A percentile compares a stretch with the other conserved stretches of the same genome.
These are phyloP conservation scores for Drosophila persimilis DNA, from an alignment of 1,140 invertebrate genomes.

Conservation along the genomic window DNA sequence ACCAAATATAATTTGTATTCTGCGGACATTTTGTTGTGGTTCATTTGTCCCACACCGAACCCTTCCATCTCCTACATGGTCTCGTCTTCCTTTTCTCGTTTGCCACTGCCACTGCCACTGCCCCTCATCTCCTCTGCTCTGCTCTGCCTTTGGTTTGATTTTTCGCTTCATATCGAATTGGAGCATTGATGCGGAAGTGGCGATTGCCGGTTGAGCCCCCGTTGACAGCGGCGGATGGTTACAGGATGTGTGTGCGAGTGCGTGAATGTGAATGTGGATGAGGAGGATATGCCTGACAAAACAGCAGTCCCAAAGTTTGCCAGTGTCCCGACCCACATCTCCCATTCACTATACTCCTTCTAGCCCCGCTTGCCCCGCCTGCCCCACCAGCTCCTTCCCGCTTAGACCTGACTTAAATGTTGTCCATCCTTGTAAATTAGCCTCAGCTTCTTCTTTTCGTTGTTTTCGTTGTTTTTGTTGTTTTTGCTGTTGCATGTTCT, in stretches of 20 bases:
- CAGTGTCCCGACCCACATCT: not conserved
- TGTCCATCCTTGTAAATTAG: slow-evolving; percentile 78
- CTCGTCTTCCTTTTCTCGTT: slow-evolving; percentile 2
- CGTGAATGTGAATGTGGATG: slow-evolving; percentile 33
- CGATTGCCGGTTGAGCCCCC: slow-evolving; percentile 60
- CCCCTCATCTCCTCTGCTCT: not conserved
- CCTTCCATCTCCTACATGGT: not conserved
- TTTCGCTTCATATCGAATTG: slow-evolving; percentile 54
- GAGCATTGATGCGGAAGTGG: slow-evolving; percentile 77
- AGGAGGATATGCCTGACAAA: slow-evolving; percentile 22
- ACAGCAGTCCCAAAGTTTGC: slow-evolving; percentile 42
- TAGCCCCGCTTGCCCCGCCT: not conserved
- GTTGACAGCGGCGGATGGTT: slow-evolving; percentile 9
- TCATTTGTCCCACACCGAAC: not conserved
- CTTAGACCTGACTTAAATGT: slow-evolving; percentile 62
- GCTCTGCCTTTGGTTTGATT: slow-evolving; percentile 23
- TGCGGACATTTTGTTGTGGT: slow-evolving; percentile 7
- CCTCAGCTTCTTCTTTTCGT: slow-evolving; percentile 32
- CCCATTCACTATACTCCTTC: not conserved
- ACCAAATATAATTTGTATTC: not conserved
- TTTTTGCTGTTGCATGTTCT: slow-evolving; percentile 40
- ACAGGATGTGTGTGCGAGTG: slow-evolving; percentile 51
- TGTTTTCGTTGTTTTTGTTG: slow-evolving; percentile 13
- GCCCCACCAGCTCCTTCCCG: not conserved
- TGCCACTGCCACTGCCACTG: slow-evolving; percentile 11